phyloP scores from a whole-genome alignment of 2,797 vertebrate species.

The Fistularia commersonii region DNA sequence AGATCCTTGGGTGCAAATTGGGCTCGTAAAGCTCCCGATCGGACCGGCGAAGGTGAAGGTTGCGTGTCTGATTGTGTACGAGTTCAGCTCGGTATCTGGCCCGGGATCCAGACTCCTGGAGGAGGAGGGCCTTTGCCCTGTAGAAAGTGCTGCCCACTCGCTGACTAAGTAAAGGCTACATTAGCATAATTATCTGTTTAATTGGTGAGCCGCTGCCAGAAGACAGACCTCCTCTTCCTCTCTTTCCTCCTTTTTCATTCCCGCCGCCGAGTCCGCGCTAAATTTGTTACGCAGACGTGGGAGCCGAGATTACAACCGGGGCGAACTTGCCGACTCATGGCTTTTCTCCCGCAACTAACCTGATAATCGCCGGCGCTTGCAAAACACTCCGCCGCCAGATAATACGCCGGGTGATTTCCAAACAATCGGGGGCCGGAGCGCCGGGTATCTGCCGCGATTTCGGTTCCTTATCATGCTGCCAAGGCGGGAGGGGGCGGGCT shows the following conservation, averaged over 20 bases:
- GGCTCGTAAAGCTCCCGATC: too few species aligned
- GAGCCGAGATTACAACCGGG: slow-evolving; percentile 68
- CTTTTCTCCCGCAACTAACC: slow-evolving; percentile 73
- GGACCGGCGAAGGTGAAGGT: too few species aligned
- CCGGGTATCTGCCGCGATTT: neutral
- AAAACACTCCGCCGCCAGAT: slow-evolving; percentile 67
- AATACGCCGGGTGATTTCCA: too few species aligned
- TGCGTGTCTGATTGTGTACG: too few species aligned
- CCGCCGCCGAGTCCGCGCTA: slow-evolving; percentile 61
- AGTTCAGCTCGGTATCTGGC: too few species aligned
- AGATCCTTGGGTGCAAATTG: too few species aligned
- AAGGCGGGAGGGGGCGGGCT: neutral
- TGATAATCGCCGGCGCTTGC: slow-evolving; percentile 71
- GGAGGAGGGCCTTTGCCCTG: slow-evolving; percentile 55
- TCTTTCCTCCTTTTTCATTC: slow-evolving; percentile 7
- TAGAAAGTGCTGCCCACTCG: slow-evolving; percentile 71
- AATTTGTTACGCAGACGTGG: slow-evolving; percentile 70
- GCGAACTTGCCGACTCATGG: slow-evolving; percentile 71
- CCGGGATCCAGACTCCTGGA: too few species aligned
- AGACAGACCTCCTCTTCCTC: slow-evolving; percentile 26
- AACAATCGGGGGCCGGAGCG: too few species aligned
- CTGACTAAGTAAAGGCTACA: slow-evolving; percentile 83
- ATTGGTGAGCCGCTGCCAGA: slow-evolving; percentile 72
- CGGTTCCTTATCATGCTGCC: neutral
- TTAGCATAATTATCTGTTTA: slow-evolving; percentile 84